Evolutionary conservation across 2,113 vertebrate genomes (phyloP).

Genomic region (Rana temporaria): DNA sequence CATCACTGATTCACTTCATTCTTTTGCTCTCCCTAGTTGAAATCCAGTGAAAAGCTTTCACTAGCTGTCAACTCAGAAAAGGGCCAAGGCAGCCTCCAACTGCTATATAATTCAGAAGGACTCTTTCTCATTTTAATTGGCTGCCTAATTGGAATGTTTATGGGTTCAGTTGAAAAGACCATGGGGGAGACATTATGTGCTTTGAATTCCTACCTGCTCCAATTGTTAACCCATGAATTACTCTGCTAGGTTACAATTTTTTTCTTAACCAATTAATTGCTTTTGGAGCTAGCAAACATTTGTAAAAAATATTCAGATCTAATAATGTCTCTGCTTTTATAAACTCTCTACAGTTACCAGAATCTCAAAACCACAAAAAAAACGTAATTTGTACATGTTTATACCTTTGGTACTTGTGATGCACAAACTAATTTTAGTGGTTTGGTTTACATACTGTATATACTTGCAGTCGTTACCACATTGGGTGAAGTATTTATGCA

Average conservation of each 20-base stretch:
- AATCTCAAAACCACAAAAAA: too few relatives aligned
- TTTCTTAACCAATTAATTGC: constrained; percentile 33
- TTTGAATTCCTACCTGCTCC: constrained; percentile 76
- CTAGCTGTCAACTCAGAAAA: constrained; percentile 70
- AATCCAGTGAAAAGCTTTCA: constrained; percentile 81
- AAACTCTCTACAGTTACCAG: background rate
- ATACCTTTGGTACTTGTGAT: background rate
- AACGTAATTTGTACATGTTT: too few relatives aligned
- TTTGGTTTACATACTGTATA: too few relatives aligned
- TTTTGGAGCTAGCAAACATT: background rate
- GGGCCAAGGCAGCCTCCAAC: constrained; percentile 77
- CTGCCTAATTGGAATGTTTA: constrained; percentile 97
- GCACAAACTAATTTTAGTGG: background rate
- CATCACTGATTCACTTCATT: constrained; percentile 70
- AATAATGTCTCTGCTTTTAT: background rate
- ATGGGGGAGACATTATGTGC: constrained; percentile 79
- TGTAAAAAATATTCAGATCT: constrained; percentile 1
- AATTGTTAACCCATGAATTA: constrained; percentile 65
- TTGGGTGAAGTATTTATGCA: too few relatives aligned
- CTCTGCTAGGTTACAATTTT: constrained; percentile 11
- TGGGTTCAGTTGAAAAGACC: constrained; percentile 87
- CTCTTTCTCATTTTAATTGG: constrained; percentile 91
- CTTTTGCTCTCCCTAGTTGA: constrained; percentile 75
- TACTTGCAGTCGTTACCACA: too few relatives aligned
- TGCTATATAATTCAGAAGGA: constrained; percentile 80